Evolutionary conservation across 2,797 vertebrate species (phyloP).

Genomic region (Hydrocynus forskahlii): DNA sequence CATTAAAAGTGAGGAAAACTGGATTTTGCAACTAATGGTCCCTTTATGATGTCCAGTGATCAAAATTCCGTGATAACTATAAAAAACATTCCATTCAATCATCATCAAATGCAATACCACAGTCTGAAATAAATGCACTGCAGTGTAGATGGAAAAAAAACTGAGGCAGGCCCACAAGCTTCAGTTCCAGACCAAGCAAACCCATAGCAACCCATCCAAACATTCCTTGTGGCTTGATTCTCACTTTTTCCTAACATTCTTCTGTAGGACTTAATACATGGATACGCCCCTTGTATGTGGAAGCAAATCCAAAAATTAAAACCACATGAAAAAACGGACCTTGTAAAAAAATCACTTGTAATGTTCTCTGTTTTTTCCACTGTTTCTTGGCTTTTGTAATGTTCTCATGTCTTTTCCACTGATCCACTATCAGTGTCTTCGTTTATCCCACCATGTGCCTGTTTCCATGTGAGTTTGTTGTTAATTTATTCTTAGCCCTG

Average conservation of each 20-base stretch:
- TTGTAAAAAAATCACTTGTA: no score
- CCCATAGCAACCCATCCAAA: conserved; percentile 80
- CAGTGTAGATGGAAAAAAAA: conserved; percentile 2
- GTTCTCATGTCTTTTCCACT: no score
- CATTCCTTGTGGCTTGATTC: conserved; percentile 55
- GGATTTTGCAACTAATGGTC: not conserved
- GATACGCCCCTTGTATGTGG: conserved; percentile 10
- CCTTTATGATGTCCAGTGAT: not conserved
- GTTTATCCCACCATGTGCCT: no score
- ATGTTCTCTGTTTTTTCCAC: no score
- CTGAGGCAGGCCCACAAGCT: conserved; percentile 3
- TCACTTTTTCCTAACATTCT: conserved; percentile 43
- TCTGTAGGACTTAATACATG: not conserved
- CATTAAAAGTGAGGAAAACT: not conserved
- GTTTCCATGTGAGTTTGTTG: no score
- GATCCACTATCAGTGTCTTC: no score
- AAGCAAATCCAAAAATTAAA: conserved; percentile 26
- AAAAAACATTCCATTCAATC: not conserved
- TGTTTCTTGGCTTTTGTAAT: no score
- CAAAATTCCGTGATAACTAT: not conserved
- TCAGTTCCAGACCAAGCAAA: conserved; percentile 55
- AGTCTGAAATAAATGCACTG: conserved; percentile 9
- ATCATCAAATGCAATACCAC: not conserved
- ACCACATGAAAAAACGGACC: not conserved
- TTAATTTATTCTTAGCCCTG: no score